Base-by-base conservation (phyloP, 2,888 invertebrate species). In the Pristionchus arcanus region DNA sequence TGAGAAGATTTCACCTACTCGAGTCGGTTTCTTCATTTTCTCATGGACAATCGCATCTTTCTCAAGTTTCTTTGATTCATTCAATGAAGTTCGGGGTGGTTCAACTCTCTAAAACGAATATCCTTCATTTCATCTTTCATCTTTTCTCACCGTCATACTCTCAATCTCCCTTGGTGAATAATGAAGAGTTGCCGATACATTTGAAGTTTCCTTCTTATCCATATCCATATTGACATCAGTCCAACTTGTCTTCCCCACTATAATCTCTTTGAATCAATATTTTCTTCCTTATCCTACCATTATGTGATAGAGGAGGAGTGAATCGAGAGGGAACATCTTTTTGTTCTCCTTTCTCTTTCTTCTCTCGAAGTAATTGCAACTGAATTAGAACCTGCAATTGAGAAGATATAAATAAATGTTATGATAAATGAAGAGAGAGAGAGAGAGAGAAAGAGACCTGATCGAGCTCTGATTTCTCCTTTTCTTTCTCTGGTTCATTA, bases 401-500 rank as follows among this genome's bases (percentile, higher is more conserved):
- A 37, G 5, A 49, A 49, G 42, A 49, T 19, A 68, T 31, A 3
- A 42, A 7, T 28, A 68, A 42, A 15, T 59, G 28, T n/a, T n/a
- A n/a, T 21, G 13, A 85, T 59, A n/a, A 11, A 85, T 21, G 19
- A 53, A 16, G 25, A 37, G 4, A 34, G 16, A 55, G 5, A 37
- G 4, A 34, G 16, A 55, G 5, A 16, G 25, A 37, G 4, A 34
- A 16, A 55, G 5, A 68, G 19, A 87, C 87, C 49, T 87, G 87
- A 49, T 87, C 87, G 5, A 87, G 49, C 31, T 87, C 87, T n/a
- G 53, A 68, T 42, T 68, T 87, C 28, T 74, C 74, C 37, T 49
- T 49, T 68, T 87, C 87, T 15, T 37, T n/a, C 13, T 37, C 68
- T 21, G 28, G 66, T 34, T 66, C 68, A 28, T 42, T 37, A 19